Conservation (phyloP, 1,140 invertebrate species). For the Popillia japonica region DNA sequence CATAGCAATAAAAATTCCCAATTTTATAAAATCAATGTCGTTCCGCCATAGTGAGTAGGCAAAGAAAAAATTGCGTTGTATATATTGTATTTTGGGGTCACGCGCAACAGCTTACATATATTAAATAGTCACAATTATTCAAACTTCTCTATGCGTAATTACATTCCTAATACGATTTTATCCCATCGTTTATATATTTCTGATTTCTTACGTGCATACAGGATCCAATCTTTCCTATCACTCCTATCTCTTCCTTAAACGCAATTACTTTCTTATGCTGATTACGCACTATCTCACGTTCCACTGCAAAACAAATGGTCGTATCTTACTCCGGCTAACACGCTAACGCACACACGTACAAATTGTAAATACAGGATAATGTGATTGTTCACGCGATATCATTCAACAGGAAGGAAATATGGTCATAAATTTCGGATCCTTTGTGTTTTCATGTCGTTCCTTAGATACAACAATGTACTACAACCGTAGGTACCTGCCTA, state of each 20-base stretch:
- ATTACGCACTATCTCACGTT: background rate
- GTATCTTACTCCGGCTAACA: background rate
- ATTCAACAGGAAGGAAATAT: constrained; percentile 47
- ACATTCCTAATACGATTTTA: too few relatives aligned
- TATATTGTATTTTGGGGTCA: too few relatives aligned
- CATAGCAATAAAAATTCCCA: too few relatives aligned
- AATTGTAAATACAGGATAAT: constrained; percentile 45
- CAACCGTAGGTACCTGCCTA: background rate
- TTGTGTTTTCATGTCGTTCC: constrained; percentile 40
- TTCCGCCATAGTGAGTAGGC: too few relatives aligned
- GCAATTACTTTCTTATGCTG: constrained; percentile 11
- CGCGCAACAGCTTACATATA: too few relatives aligned
- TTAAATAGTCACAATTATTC: too few relatives aligned
- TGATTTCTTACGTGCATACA: too few relatives aligned
- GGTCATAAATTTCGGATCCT: constrained; percentile 46
- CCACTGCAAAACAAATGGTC: background rate
- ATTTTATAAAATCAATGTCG: too few relatives aligned
- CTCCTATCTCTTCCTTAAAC: background rate
- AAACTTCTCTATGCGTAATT: too few relatives aligned
- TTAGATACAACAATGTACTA: constrained; percentile 15
- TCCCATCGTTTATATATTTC: too few relatives aligned
- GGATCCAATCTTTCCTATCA: background rate
- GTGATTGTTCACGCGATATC: constrained; percentile 47
- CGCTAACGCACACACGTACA: constrained; percentile 46
- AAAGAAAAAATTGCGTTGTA: too few relatives aligned